Evolutionary conservation across 30 jellyfish, hydroid and myxozoan species (phyloP), one percentile per base, ranked within the genome.

Genomic region (Aurelia sp.): DNA sequence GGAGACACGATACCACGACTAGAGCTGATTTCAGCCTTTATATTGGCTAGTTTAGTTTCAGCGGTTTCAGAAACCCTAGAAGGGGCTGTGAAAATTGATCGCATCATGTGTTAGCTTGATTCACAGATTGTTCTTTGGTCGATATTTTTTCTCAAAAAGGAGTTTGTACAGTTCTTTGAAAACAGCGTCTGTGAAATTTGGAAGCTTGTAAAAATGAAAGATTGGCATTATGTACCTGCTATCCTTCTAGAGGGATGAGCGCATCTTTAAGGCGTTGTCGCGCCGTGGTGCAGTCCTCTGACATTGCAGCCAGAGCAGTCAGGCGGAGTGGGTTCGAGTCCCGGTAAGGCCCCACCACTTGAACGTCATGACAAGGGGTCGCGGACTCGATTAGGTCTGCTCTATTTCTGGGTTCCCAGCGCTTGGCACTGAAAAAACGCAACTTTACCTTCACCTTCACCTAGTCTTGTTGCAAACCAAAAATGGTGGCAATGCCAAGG

Each of bases 111-210:
- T 19, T 57, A 9, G 24, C 24, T 38, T 38, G 48, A 38, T 38
- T 38, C 48, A 38, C 48, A 38, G 48, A 38, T 38, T 5, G 48
- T 38, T 38, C 48, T 38, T 38, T 38, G 48, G 48, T 38, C 5
- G 48, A 38, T 38, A 38, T 38, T 38, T 38, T 3, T 3, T 5
- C 48, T 38, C 48, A 38, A 57, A 57, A 57, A 57, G 8, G 67
- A 19, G 67, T 57, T 57, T 16, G 67, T 30, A 30, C 87, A 53
- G 63, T 76, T 76, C 33, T 7, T 76, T 58, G 76, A 76, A n/a
- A 76, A 57, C 59, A 74, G 75, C 53, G 87, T 76, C 2, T 5
- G 22, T 5, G 33, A 20, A 53, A 76, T 76, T 30, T 2, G 75
- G 57, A 57, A 76, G 18, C 75, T 76, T 21, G 74, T 52, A 13